These are phyloP conservation scores for Hydropsyche tenuis DNA, from an alignment of 1,140 invertebrate species.

Conservation along the genomic window DNA sequence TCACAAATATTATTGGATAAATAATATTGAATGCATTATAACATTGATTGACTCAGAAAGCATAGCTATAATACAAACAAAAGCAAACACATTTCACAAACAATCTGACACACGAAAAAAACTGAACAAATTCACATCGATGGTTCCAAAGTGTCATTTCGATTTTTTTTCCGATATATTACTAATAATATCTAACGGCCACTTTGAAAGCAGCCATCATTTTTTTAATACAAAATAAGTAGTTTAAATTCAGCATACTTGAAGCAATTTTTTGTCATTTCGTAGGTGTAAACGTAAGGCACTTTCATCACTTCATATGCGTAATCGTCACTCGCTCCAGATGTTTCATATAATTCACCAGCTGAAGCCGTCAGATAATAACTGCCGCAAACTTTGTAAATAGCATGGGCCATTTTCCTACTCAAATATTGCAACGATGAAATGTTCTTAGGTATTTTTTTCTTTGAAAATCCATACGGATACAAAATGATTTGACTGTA, in stretches of 20 bases:
- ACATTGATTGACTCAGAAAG: slow-evolving; percentile 19
- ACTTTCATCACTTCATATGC: slow-evolving; percentile 68
- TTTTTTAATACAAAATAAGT: slow-evolving; percentile 15
- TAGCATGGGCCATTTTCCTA: slow-evolving; percentile 54
- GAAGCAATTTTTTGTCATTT: slow-evolving; percentile 64
- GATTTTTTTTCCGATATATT: too few species aligned
- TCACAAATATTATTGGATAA: slow-evolving; percentile 27
- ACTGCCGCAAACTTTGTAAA: slow-evolving; percentile 56
- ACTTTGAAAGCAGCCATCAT: slow-evolving; percentile 9
- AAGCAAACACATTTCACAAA: too few species aligned
- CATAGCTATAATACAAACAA: not conserved
- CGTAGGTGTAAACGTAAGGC: slow-evolving; percentile 73
- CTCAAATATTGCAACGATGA: not conserved
- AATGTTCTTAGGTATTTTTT: slow-evolving; percentile 49
- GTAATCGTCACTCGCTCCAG: slow-evolving; percentile 75
- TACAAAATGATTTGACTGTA: slow-evolving; percentile 69
- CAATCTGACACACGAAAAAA: too few species aligned
- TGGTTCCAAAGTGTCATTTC: too few species aligned
- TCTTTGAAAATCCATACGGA: slow-evolving; percentile 66
- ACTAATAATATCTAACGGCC: too few species aligned
- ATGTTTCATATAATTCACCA: slow-evolving; percentile 66
- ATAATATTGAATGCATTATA: slow-evolving; percentile 26
- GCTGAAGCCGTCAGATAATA: slow-evolving; percentile 63
- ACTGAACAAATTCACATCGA: too few species aligned
- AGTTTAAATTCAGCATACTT: slow-evolving; percentile 55